Evolutionary conservation across 1,140 invertebrate genomes (phyloP).

Genomic region (Rhopalosiphum maidis): DNA sequence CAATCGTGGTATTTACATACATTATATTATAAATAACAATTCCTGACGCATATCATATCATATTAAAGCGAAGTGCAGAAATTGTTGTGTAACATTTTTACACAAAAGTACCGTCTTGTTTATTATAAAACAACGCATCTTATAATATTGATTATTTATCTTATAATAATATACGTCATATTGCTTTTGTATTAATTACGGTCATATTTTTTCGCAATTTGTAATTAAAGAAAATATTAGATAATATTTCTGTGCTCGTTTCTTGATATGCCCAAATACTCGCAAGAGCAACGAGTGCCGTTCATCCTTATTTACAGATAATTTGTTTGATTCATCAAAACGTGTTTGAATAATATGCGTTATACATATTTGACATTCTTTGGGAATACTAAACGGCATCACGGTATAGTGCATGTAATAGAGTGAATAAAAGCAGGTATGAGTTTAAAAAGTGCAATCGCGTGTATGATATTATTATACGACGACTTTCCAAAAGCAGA

Average conservation of each 20-base stretch:
- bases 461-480: not conserved
- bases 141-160: not conserved
- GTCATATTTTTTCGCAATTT: not conserved
- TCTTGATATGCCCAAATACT: not conserved
- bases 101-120: not conserved
- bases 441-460: not conserved
- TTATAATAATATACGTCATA: not conserved
- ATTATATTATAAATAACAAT: not conserved
- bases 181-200: not conserved
- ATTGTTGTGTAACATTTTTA: not conserved
- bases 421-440: not conserved
- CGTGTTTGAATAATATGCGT: not conserved
- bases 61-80: not conserved
- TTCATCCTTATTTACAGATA: not conserved
- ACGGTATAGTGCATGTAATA: not conserved
- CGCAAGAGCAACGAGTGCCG: no score
- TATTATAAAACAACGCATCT: no score
- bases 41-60: no score
- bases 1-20: not conserved
- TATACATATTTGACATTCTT: conserved; percentile 18
- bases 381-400: not conserved
- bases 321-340: not conserved
- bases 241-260: not conserved
- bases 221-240: not conserved
- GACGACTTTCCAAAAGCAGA: not conserved